phyloP scores from a whole-genome alignment of 2,888 invertebrate species.

The Diaphora mendica region DNA sequence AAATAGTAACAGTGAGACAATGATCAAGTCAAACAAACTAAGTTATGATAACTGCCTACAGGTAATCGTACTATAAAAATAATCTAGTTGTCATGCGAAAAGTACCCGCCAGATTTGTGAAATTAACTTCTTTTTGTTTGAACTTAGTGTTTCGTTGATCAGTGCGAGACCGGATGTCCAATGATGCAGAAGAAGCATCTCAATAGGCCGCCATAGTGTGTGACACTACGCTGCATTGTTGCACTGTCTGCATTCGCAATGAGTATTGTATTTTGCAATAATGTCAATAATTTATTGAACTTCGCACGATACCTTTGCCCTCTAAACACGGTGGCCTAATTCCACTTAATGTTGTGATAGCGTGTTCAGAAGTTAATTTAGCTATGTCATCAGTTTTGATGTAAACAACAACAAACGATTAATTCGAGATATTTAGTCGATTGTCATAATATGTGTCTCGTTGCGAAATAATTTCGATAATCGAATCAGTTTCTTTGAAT shows the following conservation, averaged over 20 bases:
- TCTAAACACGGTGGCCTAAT: constrained; percentile 3
- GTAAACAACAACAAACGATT: neutral
- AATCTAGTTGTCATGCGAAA: neutral
- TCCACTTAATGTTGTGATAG: neutral
- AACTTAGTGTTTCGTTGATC: no score
- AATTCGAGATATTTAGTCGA: neutral
- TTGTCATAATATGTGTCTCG: neutral
- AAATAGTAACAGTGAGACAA: no score
- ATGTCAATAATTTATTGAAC: neutral
- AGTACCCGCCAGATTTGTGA: no score
- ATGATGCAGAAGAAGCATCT: no score
- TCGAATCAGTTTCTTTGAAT: neutral
- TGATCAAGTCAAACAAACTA: neutral
- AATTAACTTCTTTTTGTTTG: no score
- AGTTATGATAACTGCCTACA: neutral
- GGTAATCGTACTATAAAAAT: neutral
- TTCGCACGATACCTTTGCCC: neutral
- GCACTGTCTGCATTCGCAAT: no score
- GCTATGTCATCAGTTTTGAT: neutral
- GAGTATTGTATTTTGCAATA: no score
- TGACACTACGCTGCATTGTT: no score
- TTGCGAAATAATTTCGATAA: neutral
- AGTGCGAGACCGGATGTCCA: no score
- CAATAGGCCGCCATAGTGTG: no score
- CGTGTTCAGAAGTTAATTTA: neutral